phyloP scores from a whole-genome alignment of 2,797 vertebrate genomes.

The Chaetodon trifasciatus region DNA sequence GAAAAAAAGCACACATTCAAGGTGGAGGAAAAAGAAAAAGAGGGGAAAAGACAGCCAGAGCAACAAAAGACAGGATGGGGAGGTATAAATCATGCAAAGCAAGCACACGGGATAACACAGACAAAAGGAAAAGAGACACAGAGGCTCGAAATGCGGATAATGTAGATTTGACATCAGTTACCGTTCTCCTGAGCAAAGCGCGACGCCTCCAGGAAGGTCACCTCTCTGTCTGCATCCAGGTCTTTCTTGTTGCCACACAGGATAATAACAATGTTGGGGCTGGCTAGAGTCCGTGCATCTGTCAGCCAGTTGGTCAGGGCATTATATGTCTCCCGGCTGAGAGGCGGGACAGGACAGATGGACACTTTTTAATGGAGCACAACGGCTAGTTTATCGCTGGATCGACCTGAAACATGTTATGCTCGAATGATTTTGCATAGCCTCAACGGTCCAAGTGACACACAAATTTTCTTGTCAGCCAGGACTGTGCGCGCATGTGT shows the following conservation, averaged over 20 bases:
- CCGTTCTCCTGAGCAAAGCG: slow-evolving; percentile 97
- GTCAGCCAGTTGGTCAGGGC: slow-evolving; percentile 95
- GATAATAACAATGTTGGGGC: slow-evolving; percentile 95
- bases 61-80: neutral
- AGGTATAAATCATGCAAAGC: neutral
- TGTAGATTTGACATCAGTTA: slow-evolving; percentile 54
- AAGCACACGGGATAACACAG: neutral
- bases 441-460: neutral
- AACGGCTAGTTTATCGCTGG: neutral
- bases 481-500: neutral
- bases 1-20: neutral
- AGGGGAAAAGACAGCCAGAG: neutral
- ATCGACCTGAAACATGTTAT: neutral
- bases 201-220: slow-evolving; percentile 95
- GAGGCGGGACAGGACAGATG: slow-evolving; percentile 17
- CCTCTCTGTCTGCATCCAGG: slow-evolving; percentile 93
- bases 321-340: slow-evolving; percentile 94
- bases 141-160: neutral
- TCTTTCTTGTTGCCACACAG: slow-evolving; percentile 97
- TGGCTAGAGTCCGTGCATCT: slow-evolving; percentile 93
- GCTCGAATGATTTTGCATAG: neutral
- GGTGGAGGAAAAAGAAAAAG: neutral
- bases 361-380: neutral
- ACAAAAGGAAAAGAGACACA: neutral
- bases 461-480: neutral